A percentile compares a stretch with the other conserved stretches of the same genome.
Evolutionary conservation across 2,797 vertebrate genomes (phyloP).

Genomic region (Tragelaphus oryx): DNA sequence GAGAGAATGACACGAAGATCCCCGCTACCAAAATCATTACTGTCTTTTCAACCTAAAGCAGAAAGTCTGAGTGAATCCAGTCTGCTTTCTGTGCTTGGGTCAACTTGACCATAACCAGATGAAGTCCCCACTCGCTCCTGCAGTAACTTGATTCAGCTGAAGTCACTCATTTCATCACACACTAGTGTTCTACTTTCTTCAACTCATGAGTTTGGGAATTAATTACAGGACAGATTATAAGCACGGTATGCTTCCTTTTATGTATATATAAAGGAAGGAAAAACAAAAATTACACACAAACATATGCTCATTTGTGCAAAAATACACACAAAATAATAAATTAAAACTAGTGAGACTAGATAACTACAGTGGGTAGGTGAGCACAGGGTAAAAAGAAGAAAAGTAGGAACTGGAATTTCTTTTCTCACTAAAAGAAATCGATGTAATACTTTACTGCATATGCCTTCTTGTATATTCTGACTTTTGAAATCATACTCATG

Average conservation of each 20-base stretch:
- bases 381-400: neutral
- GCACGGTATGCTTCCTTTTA: neutral
- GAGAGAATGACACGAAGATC: neutral
- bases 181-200: neutral
- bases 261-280: neutral
- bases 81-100: neutral
- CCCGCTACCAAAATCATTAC: neutral
- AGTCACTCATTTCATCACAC: neutral
- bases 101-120: neutral
- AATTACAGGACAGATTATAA: neutral
- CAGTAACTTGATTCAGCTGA: slow-evolving; percentile 1
- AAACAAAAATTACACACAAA: neutral
- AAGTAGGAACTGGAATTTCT: neutral
- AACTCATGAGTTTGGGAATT: neutral
- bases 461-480: neutral
- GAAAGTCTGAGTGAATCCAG: neutral
- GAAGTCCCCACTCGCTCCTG: neutral
- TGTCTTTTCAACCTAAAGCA: neutral
- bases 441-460: neutral
- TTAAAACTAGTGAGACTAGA: neutral
- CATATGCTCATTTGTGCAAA: neutral
- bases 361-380: neutral
- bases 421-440: neutral
- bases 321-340: neutral
- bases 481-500: neutral